A percentile compares a stretch with the other conserved stretches of the same genome.
Evolutionary conservation across 2,797 vertebrate species (phyloP).

Genomic region (Sphaeramia orbicularis): DNA sequence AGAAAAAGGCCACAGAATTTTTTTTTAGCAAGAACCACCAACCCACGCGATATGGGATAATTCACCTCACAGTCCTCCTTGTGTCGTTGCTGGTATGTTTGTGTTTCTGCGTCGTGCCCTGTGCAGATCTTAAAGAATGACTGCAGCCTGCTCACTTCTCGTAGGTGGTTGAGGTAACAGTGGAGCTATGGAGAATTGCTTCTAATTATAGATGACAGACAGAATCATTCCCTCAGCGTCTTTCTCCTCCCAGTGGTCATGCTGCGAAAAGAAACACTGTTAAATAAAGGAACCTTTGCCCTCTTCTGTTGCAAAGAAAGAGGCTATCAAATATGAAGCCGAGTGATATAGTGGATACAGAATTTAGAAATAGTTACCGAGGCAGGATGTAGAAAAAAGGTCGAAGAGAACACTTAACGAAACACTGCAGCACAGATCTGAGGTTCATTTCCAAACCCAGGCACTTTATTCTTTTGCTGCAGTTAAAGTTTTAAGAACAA

Average conservation of each 20-base stretch:
- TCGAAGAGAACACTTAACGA: background rate
- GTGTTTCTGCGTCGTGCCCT: background rate
- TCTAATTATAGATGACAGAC: conserved; percentile 72
- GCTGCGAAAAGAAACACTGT: conserved; percentile 49
- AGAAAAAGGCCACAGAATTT: conserved; percentile 14
- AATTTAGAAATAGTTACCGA: conserved; percentile 20
- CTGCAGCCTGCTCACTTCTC: conserved; percentile 39
- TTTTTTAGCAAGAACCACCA: conserved; percentile 16
- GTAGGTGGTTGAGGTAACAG: conserved; percentile 55
- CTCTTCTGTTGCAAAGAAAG: conserved; percentile 39
- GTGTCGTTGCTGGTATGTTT: conserved; percentile 12
- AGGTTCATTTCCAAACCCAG: too few relatives aligned
- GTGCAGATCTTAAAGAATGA: conserved; percentile 28
- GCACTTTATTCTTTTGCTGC: too few relatives aligned
- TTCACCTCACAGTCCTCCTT: conserved; percentile 1
- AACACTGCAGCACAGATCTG: too few relatives aligned
- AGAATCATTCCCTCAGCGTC: conserved; percentile 46
- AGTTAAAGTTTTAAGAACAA: too few relatives aligned
- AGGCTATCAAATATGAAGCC: conserved; percentile 14
- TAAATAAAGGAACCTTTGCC: conserved; percentile 55
- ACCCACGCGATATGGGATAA: background rate
- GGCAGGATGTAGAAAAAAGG: conserved; percentile 4
- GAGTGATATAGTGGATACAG: conserved; percentile 11
- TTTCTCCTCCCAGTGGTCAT: conserved; percentile 59
- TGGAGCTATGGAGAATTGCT: conserved; percentile 58